These are phyloP conservation scores for Channa argus DNA, from an alignment of 2,113 vertebrate species.

Conservation along the genomic window DNA sequence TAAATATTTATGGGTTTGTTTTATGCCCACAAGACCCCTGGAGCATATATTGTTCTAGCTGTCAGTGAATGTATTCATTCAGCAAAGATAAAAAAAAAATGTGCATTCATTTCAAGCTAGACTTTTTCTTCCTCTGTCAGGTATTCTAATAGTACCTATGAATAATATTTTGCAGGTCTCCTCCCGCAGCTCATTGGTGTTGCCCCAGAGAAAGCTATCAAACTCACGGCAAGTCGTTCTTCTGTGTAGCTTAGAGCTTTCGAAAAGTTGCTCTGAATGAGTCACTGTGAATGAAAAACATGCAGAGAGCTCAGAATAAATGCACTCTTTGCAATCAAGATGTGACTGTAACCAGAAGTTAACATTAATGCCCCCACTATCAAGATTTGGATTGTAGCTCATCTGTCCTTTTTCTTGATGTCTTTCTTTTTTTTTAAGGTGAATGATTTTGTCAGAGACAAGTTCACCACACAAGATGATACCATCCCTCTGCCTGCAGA, in stretches of 20 bases:
- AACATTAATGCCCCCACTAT: conserved; percentile 65
- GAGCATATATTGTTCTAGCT: conserved; percentile 66
- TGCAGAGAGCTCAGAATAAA: conserved; percentile 37
- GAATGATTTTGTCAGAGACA: conserved; percentile 98
- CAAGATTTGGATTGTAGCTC: conserved; percentile 60
- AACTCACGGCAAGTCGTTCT: conserved; percentile 93
- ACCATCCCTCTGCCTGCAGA: conserved; percentile 90
- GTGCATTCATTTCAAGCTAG: conserved; percentile 66
- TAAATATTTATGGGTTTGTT: conserved; percentile 80
- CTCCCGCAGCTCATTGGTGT: conserved; percentile 96
- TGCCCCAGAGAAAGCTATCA: conserved; percentile 98
- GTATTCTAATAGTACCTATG: conserved; percentile 75
- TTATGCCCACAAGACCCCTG: conserved; percentile 63
- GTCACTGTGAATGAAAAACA: conserved; percentile 62
- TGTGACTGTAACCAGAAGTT: conserved; percentile 65
- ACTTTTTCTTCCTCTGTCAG: conserved; percentile 54
- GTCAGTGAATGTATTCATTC: conserved; percentile 65
- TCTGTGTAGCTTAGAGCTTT: conserved; percentile 53
- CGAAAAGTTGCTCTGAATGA: conserved; percentile 52
- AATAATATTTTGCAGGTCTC: conserved; percentile 89
- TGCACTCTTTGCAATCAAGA: conserved; percentile 64
- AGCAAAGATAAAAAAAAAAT: conserved; percentile 42
- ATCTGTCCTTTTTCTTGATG: conserved; percentile 48
- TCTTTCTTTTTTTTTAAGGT: conserved; percentile 80
- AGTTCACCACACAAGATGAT: conserved; percentile 90